Evolutionary conservation across 37 sponge, comb jelly and placozoan genomes (phyloP), one percentile per base, ranked within the genome.

Genomic region (Dysidea cf. avara): DNA sequence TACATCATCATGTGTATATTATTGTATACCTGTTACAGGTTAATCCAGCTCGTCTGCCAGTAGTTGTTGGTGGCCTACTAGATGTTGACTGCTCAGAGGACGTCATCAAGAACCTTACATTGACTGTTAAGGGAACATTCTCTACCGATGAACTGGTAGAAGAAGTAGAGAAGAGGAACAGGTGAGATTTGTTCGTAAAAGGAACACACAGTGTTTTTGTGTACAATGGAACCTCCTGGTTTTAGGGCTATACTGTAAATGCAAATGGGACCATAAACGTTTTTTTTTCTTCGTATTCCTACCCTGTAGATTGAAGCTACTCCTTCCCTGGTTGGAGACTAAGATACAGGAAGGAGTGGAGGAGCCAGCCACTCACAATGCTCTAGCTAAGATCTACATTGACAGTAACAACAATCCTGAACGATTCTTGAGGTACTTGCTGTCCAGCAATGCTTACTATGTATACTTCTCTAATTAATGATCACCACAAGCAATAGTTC

Each of bases 341-440:
- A 78, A 92, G 1, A 72, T 92, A 22, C 92, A 88, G 73, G 95
- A 94, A 48, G 96, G 96, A 36, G 68, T 69, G n/a, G 76, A 83
- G 49, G 99, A 97, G 64, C 90, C 95, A 0, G 99, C 99, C 65
- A 97, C 99, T 9, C 99, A 97, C 81, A 97, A 97, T 66, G 99
- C 99, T 37, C 84, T 97, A 58, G 99, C 99, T 25, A 97, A 97
- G 87, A 94, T 97, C 83, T 97, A 97, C 92, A 97, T 97, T 36
- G 99, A 97, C 77, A 83, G 85, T 51, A 97, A 97, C 85, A 97
- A 97, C 85, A 97, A 97, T 53, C 99, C 99, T 9, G 99, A 97
- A 80, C 60, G 99, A 37, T 97, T 89, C 85, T 90, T 97, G 38
- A 64, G 46, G 46, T 43, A 9, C 9, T 5, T 43, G 46, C n/a